These are phyloP conservation scores for Crambe crambe DNA, from an alignment of 37 sponge, comb jelly and placozoan species.

Conservation along the genomic window DNA sequence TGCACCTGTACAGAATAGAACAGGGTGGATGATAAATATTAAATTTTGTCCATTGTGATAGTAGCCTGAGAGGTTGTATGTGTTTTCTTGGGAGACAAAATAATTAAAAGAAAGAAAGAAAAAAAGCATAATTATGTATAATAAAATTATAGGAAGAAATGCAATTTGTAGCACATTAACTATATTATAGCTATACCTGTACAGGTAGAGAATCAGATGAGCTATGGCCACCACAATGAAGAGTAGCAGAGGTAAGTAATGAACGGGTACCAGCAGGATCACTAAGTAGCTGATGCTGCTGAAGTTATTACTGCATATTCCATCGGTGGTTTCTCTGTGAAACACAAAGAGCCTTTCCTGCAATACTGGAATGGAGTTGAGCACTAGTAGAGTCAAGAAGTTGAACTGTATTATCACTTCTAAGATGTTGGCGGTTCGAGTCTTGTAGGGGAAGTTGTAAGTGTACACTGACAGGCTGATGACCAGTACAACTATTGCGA, in stretches of 20 bases:
- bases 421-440: conserved; percentile 15
- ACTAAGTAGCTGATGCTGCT: conserved; percentile 5
- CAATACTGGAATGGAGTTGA: conserved; percentile 11
- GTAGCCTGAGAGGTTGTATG: no score
- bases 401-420: conserved; percentile 29
- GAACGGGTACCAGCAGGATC: conserved; percentile 26
- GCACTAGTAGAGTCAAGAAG: conserved; percentile 24
- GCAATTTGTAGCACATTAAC: no score
- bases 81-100: no score
- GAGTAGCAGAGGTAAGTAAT: conserved; percentile 31
- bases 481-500: conserved; percentile 3
- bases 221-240: neutral
- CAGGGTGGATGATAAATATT: no score
- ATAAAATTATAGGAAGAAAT: no score
- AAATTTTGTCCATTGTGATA: no score
- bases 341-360: neutral
- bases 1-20: no score
- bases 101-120: no score
- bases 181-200: no score
- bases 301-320: neutral
- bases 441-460: conserved; percentile 42
- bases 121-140: no score
- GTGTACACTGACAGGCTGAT: conserved; percentile 14
- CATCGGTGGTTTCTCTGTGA: neutral
- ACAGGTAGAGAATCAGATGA: no score